Evolutionary conservation across 2,888 invertebrate genomes (phyloP), one percentile per base, ranked within the genome.

Genomic region (Ectemnius lituratus): DNA sequence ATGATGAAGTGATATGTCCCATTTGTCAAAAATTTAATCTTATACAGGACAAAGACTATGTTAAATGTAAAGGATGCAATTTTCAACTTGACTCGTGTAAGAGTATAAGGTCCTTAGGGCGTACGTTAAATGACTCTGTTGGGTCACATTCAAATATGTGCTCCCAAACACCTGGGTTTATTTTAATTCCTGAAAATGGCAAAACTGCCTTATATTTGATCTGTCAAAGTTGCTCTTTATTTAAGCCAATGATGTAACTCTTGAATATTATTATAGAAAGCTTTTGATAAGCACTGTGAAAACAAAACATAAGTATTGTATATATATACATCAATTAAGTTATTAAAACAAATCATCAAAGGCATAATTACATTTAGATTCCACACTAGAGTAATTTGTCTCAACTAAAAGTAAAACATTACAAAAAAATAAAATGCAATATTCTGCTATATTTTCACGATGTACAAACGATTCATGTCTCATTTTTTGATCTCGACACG

Each of bases 1-100:
- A 81, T 5, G 81, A 84, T 20, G 75, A 85, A 59, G 87, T 91
- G 0, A 82, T 91, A 49, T 92, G 92, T 78, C 92, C 91, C 1
- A 78, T 91, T 8, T 92, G 92, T 67, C 87, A 90, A 74, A 89
- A 82, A 76, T 77, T 77, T 46, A 63, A 78, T 49, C 75, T 91
- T 13, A 64, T 20, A 3, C 80, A 87, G 47, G 64, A 73, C 20
- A 61, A 56, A 8, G 80, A 81, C 20, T 76, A 67, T 16, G 81
- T 90, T 57, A 61, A 62, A 27, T 91, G 91, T 67, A 65, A 69
- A 11, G 58, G 60, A 6, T 91, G 91, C 64, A 78, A 84, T 46
- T 75, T 90, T 14, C 72, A 61, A 62, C 81, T 91, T 14, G 85
- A 85, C 14, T 71, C 81, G 0, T 76, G 70, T 64, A 70, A 67